A percentile compares a stretch with the other conserved stretches of the same genome.
Evolutionary conservation across 2,888 invertebrate genomes (phyloP).

Genomic region (Pyralis farinalis): DNA sequence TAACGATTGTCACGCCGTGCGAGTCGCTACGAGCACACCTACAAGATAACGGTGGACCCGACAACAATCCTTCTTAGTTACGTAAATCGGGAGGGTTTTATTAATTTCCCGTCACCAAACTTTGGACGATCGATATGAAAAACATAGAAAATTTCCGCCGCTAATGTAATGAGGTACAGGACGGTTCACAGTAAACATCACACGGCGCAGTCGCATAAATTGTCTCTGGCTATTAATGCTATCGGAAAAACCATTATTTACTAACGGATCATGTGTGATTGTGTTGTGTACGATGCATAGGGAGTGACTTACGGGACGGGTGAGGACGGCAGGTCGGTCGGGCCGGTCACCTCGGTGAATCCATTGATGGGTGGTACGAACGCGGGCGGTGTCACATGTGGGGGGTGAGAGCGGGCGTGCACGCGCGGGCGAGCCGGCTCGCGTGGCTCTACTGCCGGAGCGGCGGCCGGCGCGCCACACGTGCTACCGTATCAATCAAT

Average conservation of each 20-base stretch:
- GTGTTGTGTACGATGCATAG: slow-evolving; percentile 29
- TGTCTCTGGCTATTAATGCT: slow-evolving; percentile 42
- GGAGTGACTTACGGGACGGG: slow-evolving; percentile 35
- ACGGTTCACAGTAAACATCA: slow-evolving; percentile 51
- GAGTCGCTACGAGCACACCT: slow-evolving; percentile 35
- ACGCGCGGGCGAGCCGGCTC: slow-evolving; percentile 36
- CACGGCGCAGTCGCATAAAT: slow-evolving; percentile 58
- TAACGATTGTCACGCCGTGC: slow-evolving; percentile 34
- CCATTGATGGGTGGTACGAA: slow-evolving; percentile 58
- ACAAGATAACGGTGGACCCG: slow-evolving; percentile 48
- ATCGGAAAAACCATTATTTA: slow-evolving; percentile 53
- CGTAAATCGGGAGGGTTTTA: slow-evolving; percentile 63
- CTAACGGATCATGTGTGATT: slow-evolving; percentile 36
- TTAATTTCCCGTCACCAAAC: slow-evolving; percentile 46
- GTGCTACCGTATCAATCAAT: slow-evolving; percentile 71
- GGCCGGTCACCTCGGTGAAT: slow-evolving; percentile 65
- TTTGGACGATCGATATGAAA: slow-evolving; percentile 56
- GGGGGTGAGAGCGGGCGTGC: slow-evolving; percentile 16
- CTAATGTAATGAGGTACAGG: slow-evolving; percentile 45
- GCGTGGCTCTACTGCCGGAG: slow-evolving; percentile 27
- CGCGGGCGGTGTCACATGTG: slow-evolving; percentile 43
- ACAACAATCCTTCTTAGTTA: slow-evolving; percentile 46
- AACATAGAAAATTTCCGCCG: slow-evolving; percentile 46
- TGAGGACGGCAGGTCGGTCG: slow-evolving; percentile 30
- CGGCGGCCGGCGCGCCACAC: slow-evolving; percentile 27